phyloP scores from a whole-genome alignment of 1,140 invertebrate species.

The Drosophila funebris region DNA sequence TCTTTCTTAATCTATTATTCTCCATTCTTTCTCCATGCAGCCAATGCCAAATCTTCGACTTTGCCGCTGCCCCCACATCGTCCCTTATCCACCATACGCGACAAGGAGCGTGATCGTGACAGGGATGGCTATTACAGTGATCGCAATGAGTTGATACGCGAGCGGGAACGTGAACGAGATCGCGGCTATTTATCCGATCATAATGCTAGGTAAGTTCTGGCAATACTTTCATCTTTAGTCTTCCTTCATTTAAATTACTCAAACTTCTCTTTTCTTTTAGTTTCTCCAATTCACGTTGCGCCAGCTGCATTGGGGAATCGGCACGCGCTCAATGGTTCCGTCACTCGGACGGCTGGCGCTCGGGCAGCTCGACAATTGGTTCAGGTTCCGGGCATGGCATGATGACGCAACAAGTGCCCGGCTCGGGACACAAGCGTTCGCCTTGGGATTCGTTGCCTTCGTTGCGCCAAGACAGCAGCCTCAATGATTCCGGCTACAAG shows the following conservation, averaged over 20 bases:
- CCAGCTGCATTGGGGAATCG: conserved; percentile 92
- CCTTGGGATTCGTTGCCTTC: conserved; percentile 94
- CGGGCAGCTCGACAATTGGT: conserved; percentile 89
- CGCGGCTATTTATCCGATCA: conserved; percentile 94
- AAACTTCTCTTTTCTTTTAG: conserved; percentile 75
- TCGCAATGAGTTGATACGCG: conserved; percentile 91
- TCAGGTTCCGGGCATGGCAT: conserved; percentile 84
- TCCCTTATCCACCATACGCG: conserved; percentile 72
- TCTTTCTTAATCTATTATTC: neutral
- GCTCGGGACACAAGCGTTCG: conserved; percentile 87
- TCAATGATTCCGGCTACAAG: conserved; percentile 93
- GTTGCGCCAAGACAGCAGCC: conserved; percentile 90
- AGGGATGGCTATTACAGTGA: conserved; percentile 93
- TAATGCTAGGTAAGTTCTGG: conserved; percentile 88
- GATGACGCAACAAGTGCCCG: conserved; percentile 76
- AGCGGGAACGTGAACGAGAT: conserved; percentile 88
- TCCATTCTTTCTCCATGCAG: conserved; percentile 28
- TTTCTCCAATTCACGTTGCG: conserved; percentile 88
- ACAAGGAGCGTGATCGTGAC: conserved; percentile 84
- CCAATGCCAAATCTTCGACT: conserved; percentile 90
- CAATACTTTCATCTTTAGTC: neutral
- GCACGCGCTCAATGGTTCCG: conserved; percentile 93
- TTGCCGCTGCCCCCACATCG: conserved; percentile 89
- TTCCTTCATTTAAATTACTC: neutral
- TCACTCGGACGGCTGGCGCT: conserved; percentile 94